phyloP scores from a whole-genome alignment of 2,113 vertebrate genomes.

The Theropithecus gelada region DNA sequence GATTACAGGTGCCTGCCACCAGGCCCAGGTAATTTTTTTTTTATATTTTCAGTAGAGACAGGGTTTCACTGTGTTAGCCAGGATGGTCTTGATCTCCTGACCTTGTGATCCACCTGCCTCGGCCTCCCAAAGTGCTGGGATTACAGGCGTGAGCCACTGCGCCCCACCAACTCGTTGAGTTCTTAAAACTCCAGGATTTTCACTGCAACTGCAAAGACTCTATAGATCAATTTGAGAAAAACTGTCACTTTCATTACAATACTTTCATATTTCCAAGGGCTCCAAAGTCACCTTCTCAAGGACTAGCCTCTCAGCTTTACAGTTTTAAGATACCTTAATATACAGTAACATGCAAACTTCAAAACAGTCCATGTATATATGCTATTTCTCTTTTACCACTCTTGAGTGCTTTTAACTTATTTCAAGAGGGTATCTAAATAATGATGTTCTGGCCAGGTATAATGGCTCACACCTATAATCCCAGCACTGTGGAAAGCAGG shows the following conservation, averaged over 20 bases:
- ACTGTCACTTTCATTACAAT: not conserved
- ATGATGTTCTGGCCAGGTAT: not conserved
- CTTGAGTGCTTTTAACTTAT: not conserved
- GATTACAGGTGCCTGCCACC: too few relatives aligned
- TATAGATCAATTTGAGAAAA: not conserved
- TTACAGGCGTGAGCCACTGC: too few relatives aligned
- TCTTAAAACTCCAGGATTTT: not conserved
- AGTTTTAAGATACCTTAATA: conserved; percentile 21
- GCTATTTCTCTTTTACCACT: not conserved
- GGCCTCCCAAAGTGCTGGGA: too few relatives aligned
- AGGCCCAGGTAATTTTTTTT: too few relatives aligned
- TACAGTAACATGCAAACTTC: not conserved
- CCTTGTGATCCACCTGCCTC: too few relatives aligned
- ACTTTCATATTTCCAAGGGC: not conserved
- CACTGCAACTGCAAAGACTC: not conserved
- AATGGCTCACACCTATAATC: too few relatives aligned
- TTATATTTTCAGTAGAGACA: too few relatives aligned
- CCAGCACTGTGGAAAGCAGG: too few relatives aligned
- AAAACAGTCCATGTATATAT: not conserved
- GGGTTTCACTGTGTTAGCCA: too few relatives aligned
- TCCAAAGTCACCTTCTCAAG: not conserved
- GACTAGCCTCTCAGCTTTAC: not conserved
- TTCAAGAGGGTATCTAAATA: conserved; percentile 23
- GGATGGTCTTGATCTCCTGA: too few relatives aligned
- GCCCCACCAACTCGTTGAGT: too few relatives aligned